Conservation (phyloP, 2,888 invertebrate genomes). For the Conchocele bisecta region DNA sequence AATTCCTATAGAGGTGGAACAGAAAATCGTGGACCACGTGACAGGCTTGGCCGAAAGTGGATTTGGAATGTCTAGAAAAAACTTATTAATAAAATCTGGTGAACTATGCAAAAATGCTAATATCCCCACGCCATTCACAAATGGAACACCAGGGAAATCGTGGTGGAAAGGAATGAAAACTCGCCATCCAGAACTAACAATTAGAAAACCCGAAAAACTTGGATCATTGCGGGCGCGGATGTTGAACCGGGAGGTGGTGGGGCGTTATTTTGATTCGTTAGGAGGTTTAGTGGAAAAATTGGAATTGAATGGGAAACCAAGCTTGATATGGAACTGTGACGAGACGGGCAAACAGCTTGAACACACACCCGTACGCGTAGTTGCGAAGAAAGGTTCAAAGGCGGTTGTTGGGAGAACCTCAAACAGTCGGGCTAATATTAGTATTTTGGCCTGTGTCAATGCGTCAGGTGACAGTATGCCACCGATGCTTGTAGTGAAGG, state of each 20-base stretch:
- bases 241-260: not conserved
- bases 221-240: conserved; percentile 11
- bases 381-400: not conserved
- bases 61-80: not conserved
- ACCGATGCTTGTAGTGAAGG: conserved; percentile 20
- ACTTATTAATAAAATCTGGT: not conserved
- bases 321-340: not conserved
- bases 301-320: not conserved
- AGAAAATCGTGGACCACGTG: not conserved
- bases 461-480: conserved; percentile 8
- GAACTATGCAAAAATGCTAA: not conserved
- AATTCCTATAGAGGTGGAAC: not conserved
- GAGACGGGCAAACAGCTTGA: conserved; percentile 4
- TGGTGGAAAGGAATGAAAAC: conserved; percentile 27
- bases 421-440: not conserved
- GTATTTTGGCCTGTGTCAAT: conserved; percentile 11
- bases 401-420: not conserved
- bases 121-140: not conserved
- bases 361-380: not conserved
- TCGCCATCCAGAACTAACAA: conserved; percentile 14
- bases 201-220: conserved; percentile 30
- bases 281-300: not conserved
- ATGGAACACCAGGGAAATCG: not conserved
- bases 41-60: not conserved
- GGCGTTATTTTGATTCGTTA: conserved; percentile 6